Base-by-base conservation (phyloP, 2,888 invertebrate species). In the Zaprionus bogoriensis region DNA sequence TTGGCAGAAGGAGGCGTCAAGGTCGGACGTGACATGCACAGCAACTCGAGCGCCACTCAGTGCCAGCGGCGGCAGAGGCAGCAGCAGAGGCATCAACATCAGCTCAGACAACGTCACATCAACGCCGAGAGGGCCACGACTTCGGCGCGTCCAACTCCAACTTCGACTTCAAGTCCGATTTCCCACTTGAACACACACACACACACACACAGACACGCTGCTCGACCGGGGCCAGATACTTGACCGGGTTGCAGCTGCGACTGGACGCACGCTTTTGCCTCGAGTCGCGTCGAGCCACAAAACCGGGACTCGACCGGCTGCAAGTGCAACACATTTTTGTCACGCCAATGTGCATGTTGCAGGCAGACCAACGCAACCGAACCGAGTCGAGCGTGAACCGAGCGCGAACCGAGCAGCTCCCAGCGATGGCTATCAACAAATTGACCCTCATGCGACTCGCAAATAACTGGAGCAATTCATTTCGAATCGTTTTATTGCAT, bases 281-380 rank as follows among this genome's bases (percentile, higher is more conserved):
- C 28, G 28, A 12, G 12, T 30, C 19, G 47, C 32, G n/a, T n/a
- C n/a, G n/a, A n/a, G n/a, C n/a, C n/a, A n/a, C n/a, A n/a, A 6
- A 45, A 14, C 20, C 36, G 36, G 12, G 39, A 50, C 39, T 42
- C 20, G n/a, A n/a, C n/a, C n/a, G 7, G 58, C 41, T 32, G 57
- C 67, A 63, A 41, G 57, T 59, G 70, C 65, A 55, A 53, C 65
- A 42, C 32, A 44, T 42, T 55, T 72, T 70, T 67, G 72, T 69
- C 75, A 72, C 77, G 77, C 75, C 73, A 67, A 73, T 74, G 77
- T 77, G 75, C 75, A 77, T 74, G 77, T 74, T 74, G 77, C 63
- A 76, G 12, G 32, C 32, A 10, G 27, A 10, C 7, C 32, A n/a
- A n/a, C n/a, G n/a, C n/a, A n/a, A n/a, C n/a, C n/a, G n/a, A n/a